These are phyloP conservation scores for Remorina albescens DNA, from an alignment of 2,797 vertebrate genomes.

Conservation along the genomic window DNA sequence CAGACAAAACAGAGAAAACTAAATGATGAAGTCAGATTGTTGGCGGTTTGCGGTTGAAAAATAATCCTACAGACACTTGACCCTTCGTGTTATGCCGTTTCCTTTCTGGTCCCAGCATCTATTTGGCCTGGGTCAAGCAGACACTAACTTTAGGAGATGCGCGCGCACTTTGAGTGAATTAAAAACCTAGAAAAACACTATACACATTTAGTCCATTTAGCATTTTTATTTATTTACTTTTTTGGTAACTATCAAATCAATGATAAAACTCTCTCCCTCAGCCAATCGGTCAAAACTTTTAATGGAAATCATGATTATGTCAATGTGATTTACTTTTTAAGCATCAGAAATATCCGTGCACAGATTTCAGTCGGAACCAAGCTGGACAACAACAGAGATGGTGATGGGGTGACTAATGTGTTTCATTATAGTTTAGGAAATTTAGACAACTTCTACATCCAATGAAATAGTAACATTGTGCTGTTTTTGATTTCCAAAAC, in stretches of 20 bases:
- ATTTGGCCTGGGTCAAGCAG: not conserved
- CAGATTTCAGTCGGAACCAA: not conserved
- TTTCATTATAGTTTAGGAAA: not conserved
- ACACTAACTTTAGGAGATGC: not conserved
- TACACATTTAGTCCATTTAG: too few relatives aligned
- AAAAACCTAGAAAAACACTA: too few relatives aligned
- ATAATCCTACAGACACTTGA: not conserved
- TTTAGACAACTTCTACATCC: not conserved
- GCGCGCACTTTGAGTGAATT: too few relatives aligned
- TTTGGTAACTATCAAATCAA: not conserved
- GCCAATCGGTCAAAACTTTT: too few relatives aligned
- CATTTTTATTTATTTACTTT: too few relatives aligned
- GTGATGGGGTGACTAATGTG: not conserved
- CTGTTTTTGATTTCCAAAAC: not conserved
- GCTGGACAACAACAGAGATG: not conserved
- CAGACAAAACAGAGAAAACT: not conserved
- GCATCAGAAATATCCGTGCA: too few relatives aligned
- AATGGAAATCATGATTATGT: too few relatives aligned
- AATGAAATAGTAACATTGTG: too few relatives aligned
- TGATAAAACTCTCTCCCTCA: too few relatives aligned
- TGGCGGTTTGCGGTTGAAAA: not conserved
- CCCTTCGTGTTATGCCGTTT: not conserved
- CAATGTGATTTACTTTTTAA: too few relatives aligned
- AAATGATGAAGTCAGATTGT: not conserved
- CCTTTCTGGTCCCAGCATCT: not conserved